Percentiles rank a stretch among this genome's conserved stretches.
Conservation (phyloP, 1,140 invertebrate genomes). For the Heliconius congener region DNA sequence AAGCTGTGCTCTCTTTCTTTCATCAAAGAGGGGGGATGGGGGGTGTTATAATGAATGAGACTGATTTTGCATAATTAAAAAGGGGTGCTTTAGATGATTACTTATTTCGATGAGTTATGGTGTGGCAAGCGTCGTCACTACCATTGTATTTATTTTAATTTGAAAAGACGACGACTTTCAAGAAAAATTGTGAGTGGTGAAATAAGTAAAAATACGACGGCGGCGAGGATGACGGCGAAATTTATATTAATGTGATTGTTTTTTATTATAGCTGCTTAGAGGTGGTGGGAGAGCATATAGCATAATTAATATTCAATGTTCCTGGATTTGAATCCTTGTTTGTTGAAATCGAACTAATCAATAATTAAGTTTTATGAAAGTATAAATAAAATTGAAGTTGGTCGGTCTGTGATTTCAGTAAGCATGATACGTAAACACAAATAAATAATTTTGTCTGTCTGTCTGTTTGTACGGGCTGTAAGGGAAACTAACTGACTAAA, state of each 20-base stretch:
- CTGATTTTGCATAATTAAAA: slow-evolving; percentile 80
- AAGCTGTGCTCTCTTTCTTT: slow-evolving; percentile 56
- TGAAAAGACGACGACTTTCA: slow-evolving; percentile 32
- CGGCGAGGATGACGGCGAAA: not conserved
- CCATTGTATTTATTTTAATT: slow-evolving; percentile 54
- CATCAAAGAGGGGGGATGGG: slow-evolving; percentile 35
- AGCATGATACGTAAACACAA: too few relatives aligned
- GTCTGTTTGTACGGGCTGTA: too few relatives aligned
- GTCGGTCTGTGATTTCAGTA: too few relatives aligned
- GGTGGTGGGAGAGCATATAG: too few relatives aligned
- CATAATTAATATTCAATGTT: too few relatives aligned
- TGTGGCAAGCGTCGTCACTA: slow-evolving; percentile 40
- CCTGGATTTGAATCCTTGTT: too few relatives aligned
- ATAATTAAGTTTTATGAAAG: too few relatives aligned
- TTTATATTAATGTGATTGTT: not conserved
- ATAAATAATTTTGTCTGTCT: too few relatives aligned
- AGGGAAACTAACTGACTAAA: too few relatives aligned
- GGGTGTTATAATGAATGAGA: slow-evolving; percentile 62
- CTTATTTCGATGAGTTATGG: slow-evolving; percentile 73
- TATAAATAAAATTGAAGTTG: too few relatives aligned
- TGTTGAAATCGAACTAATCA: too few relatives aligned
- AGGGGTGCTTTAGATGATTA: slow-evolving; percentile 70
- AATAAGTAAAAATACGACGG: slow-evolving; percentile 20
- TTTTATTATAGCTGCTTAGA: not conserved
- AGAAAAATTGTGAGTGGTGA: slow-evolving; percentile 24